phyloP scores from a whole-genome alignment of 2,888 invertebrate species.

The Eristalis tenax region DNA sequence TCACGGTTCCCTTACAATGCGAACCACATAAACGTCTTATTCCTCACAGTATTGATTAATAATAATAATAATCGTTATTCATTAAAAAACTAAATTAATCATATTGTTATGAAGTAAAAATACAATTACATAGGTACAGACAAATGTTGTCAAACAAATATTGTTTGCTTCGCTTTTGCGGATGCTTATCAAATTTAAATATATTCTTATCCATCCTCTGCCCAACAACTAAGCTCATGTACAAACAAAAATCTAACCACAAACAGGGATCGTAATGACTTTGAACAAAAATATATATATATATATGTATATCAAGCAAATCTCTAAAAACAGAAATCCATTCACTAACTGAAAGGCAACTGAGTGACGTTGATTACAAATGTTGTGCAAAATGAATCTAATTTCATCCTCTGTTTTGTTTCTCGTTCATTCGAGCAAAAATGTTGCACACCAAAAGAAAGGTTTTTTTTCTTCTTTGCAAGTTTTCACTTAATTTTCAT shows the following conservation, averaged over 20 bases:
- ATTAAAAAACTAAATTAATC: conserved; percentile 63
- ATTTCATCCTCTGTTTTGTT: not conserved
- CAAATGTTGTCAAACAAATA: conserved; percentile 56
- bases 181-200: conserved; percentile 6
- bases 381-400: conserved; percentile 13
- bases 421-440: not conserved
- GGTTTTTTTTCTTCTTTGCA: not conserved
- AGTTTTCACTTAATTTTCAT: not conserved
- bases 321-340: not conserved
- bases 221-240: conserved; percentile 9
- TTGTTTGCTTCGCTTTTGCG: conserved; percentile 33
- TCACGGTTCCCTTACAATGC: conserved; percentile 27
- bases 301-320: not conserved
- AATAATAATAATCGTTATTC: conserved; percentile 54
- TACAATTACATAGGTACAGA: conserved; percentile 62
- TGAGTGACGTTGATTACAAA: not conserved
- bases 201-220: not conserved
- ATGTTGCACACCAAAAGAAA: not conserved
- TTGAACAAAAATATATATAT: not conserved
- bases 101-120: conserved; percentile 42
- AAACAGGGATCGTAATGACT: not conserved
- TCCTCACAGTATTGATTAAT: conserved; percentile 17
- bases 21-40: conserved; percentile 43
- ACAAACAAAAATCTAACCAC: not conserved
- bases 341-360: conserved; percentile 18